A percentile compares a stretch with the other conserved stretches of the same genome.
phyloP scores from a whole-genome alignment of 2,113 vertebrate species.

The Syrmaticus mikado region DNA sequence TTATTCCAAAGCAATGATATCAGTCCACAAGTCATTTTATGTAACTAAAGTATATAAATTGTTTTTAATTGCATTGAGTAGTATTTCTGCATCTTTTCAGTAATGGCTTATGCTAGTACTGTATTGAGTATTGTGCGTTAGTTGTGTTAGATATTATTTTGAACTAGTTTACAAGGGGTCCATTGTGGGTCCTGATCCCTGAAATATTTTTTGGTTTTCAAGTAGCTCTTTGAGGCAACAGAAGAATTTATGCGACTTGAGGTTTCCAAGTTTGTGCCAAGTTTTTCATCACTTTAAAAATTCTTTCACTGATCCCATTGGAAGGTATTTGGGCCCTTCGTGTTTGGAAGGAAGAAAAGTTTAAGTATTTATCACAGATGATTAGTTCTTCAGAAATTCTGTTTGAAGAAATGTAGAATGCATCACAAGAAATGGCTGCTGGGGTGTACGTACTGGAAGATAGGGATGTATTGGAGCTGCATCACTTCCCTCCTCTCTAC shows the following conservation, averaged over 20 bases:
- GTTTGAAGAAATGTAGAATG: background rate
- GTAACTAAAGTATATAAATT: background rate
- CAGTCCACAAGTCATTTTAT: background rate
- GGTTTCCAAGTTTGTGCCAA: background rate
- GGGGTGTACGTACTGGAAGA: too few species aligned
- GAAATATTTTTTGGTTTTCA: background rate
- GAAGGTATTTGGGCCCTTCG: background rate
- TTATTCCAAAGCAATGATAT: background rate
- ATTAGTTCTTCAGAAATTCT: background rate
- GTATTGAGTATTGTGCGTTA: background rate
- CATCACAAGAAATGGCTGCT: background rate
- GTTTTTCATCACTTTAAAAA: background rate
- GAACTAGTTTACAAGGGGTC: background rate
- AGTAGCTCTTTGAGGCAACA: background rate
- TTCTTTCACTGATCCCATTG: background rate
- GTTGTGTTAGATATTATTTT: background rate
- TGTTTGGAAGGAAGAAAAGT: background rate
- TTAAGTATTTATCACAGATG: background rate
- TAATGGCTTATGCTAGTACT: background rate
- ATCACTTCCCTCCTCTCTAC: background rate
- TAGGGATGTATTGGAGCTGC: background rate
- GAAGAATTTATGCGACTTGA: background rate
- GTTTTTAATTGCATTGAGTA: background rate
- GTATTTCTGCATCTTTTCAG: background rate
- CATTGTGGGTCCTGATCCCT: background rate